Evolutionary conservation across 92 coral and sea anemone species (phyloP), one percentile per base, ranked within the genome.

Genomic region (Virgularia gustaviana): DNA sequence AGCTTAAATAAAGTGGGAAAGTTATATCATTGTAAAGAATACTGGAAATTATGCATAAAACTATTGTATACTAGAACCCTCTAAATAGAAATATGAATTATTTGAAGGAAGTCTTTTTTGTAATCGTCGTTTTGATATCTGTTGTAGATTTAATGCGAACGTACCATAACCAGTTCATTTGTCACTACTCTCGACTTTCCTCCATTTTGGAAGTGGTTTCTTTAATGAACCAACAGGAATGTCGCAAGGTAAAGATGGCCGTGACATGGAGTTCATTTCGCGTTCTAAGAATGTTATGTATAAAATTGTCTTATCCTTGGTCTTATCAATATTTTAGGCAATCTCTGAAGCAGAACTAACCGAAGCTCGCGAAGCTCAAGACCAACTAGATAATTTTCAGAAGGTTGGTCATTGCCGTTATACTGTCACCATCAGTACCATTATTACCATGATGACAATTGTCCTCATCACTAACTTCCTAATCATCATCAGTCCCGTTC

Each of bases 131-230:
- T 31, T 60, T 59, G 33, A 0, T 19, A 13, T 6, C 68, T 25
- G 6, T 83, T 84, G 49, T 59, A 92, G 98, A 89, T 76, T 94
- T 89, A 35, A 92, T 92, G 98, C 87, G 79, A 41, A 89, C 98
- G 6, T 92, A 92, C 63, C 98, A 92, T 39, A 80, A 85, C 31
- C 94, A 89, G 68, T 92, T 92, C 47, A 92, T 92, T 22, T 92
- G 96, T 27, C 98, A 92, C 42, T 92, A 92, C 73, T 92, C 98
- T 20, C 77, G 98, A 32, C 86, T 92, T 18, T 92, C 98, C 22
- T 92, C 98, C n/a, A 96, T 92, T 34, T 77, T 92, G 66, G 98
- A 92, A 60, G 87, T 89, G 98, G 98, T 88, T 76, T 85, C 96
- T 16, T 91, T 90, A 32, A 92, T 92, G 59, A 84, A 85, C 23